phyloP scores from a whole-genome alignment of 2,113 vertebrate species.

The Ia io region DNA sequence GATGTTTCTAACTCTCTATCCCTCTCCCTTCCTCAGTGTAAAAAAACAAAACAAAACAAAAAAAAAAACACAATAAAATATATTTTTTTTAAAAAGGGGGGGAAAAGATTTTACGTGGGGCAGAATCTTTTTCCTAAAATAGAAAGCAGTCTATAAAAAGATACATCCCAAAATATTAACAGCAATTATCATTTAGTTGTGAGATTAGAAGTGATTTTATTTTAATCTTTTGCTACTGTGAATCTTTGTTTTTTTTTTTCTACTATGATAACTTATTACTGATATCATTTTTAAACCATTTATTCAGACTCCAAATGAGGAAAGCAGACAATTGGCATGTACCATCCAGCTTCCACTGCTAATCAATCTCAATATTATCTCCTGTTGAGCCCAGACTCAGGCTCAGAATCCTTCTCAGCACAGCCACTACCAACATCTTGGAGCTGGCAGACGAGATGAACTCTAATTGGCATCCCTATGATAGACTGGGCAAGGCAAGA shows the following conservation, averaged over 20 bases:
- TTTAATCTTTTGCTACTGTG: not conserved
- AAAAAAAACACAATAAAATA: no score
- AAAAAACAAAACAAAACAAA: no score
- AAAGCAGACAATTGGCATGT: not conserved
- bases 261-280: not conserved
- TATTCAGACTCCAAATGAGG: not conserved
- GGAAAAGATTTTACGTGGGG: not conserved
- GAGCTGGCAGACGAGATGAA: not conserved
- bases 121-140: not conserved
- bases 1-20: no score
- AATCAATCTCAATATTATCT: no score
- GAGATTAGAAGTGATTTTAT: not conserved
- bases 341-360: not conserved
- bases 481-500: not conserved
- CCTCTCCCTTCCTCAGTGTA: no score
- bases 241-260: not conserved
- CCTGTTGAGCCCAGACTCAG: not conserved
- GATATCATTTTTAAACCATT: not conserved
- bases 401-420: not conserved
- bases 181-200: not conserved
- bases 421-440: not conserved
- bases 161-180: not conserved
- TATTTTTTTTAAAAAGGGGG: not conserved
- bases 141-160: not conserved
- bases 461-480: not conserved